Evolutionary conservation across 2,113 vertebrate species (phyloP).

Genomic region (Cettia cetti): DNA sequence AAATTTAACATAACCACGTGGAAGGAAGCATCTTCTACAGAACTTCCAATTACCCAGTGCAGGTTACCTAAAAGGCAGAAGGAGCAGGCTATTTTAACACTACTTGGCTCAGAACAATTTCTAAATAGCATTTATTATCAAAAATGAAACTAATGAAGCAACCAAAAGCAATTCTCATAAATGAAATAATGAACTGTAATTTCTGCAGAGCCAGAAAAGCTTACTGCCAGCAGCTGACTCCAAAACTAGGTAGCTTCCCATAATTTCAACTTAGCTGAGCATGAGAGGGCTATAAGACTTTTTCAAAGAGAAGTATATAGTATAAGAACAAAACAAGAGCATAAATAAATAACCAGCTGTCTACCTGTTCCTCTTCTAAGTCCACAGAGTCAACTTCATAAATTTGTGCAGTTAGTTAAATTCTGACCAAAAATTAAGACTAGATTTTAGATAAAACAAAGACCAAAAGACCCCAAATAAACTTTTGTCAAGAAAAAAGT

Average conservation of each 20-base stretch:
- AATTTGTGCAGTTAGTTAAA: background rate
- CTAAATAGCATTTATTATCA: background rate
- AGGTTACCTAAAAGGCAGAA: background rate
- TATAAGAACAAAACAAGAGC: background rate
- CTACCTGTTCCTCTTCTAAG: background rate
- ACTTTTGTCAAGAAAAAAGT: background rate
- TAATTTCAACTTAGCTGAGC: background rate
- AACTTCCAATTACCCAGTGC: background rate
- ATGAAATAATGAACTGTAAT: background rate
- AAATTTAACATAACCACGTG: background rate
- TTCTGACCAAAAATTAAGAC: background rate
- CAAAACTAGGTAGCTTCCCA: background rate
- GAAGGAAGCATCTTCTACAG: background rate
- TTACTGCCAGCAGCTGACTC: background rate
- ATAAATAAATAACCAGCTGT: background rate
- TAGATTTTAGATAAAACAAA: background rate
- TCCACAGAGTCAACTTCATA: background rate
- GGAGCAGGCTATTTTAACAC: background rate
- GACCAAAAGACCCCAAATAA: background rate
- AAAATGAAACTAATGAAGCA: background rate
- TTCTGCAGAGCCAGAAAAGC: background rate
- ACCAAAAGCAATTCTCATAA: background rate
- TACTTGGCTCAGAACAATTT: fast-evolving
- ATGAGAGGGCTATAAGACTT: background rate
- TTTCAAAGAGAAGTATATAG: background rate